Conservation (phyloP, 1,140 invertebrate genomes). For the Gonatopus flavifemur region DNA sequence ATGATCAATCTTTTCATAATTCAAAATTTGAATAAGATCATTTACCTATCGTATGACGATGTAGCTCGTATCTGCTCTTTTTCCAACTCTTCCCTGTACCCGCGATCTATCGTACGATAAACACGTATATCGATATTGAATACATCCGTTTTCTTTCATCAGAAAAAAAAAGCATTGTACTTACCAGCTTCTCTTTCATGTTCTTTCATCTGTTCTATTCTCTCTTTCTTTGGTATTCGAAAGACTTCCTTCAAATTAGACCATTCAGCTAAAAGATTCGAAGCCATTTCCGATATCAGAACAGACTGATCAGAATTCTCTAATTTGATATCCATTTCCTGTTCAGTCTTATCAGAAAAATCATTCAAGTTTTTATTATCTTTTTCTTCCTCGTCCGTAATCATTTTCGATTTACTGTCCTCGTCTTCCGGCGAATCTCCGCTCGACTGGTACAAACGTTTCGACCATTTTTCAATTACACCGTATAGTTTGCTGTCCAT, state of each 20-base stretch:
- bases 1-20: neutral
- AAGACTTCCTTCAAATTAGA: constrained; percentile 84
- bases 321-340: constrained; percentile 35
- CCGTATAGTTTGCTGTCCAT: constrained; percentile 87
- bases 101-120: constrained; percentile 49
- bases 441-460: constrained; percentile 43
- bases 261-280: constrained; percentile 74
- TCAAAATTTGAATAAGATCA: constrained; percentile 9
- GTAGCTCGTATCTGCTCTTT: constrained; percentile 50
- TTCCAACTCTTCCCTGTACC: constrained; percentile 58
- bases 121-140: constrained; percentile 7
- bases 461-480: constrained; percentile 80
- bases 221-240: constrained; percentile 92
- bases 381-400: constrained; percentile 36
- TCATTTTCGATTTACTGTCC: constrained; percentile 34
- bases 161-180: constrained; percentile 9
- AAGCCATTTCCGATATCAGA: constrained; percentile 64
- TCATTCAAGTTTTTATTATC: constrained; percentile 19
- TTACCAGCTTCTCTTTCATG: constrained; percentile 83
- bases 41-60: constrained; percentile 56
- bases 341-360: constrained; percentile 31
- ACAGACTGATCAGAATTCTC: constrained; percentile 37
- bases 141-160: too few species aligned
- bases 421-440: constrained; percentile 54
- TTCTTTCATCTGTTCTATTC: constrained; percentile 90